These are phyloP conservation scores for Eriocheir sinensis DNA, from an alignment of 1,140 invertebrate genomes.

Conservation along the genomic window DNA sequence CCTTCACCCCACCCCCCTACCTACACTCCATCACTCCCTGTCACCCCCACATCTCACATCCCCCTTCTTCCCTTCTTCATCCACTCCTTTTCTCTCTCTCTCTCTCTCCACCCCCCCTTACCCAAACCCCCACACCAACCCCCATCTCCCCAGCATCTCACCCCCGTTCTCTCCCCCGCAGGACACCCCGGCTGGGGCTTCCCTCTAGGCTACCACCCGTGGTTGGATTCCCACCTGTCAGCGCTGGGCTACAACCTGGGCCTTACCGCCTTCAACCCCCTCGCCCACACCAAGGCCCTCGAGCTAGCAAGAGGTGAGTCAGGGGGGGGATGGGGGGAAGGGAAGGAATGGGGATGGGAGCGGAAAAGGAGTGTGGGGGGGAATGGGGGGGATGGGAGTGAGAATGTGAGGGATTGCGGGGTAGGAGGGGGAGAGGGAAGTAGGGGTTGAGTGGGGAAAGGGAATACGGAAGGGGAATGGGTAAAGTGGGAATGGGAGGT, in stretches of 20 bases:
- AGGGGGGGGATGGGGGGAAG: too few species aligned
- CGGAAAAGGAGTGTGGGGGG: too few species aligned
- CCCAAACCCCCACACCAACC: neutral
- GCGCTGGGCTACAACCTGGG: slow-evolving; percentile 70
- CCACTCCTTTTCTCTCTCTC: neutral
- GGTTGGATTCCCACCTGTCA: slow-evolving; percentile 71
- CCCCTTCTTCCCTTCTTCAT: neutral
- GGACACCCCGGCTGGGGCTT: slow-evolving; percentile 73
- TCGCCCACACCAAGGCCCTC: slow-evolving; percentile 72
- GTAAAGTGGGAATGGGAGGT: too few species aligned
- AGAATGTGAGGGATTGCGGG: too few species aligned
- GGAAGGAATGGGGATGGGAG: neutral
- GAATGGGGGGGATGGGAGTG: neutral
- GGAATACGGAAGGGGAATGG: too few species aligned
- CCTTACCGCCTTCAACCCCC: slow-evolving; percentile 67
- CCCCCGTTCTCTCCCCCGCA: neutral
- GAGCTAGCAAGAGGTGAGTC: slow-evolving; percentile 68
- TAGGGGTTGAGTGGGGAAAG: too few species aligned
- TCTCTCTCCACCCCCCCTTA: neutral
- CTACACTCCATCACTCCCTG: neutral
- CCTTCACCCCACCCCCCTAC: neutral
- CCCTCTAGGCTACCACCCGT: slow-evolving; percentile 70
- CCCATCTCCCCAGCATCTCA: neutral
- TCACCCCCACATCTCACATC: neutral
- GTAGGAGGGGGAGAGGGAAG: too few species aligned